Base-by-base conservation (phyloP, 2,797 vertebrate genomes). In the Crocodylus rhombifer region DNA sequence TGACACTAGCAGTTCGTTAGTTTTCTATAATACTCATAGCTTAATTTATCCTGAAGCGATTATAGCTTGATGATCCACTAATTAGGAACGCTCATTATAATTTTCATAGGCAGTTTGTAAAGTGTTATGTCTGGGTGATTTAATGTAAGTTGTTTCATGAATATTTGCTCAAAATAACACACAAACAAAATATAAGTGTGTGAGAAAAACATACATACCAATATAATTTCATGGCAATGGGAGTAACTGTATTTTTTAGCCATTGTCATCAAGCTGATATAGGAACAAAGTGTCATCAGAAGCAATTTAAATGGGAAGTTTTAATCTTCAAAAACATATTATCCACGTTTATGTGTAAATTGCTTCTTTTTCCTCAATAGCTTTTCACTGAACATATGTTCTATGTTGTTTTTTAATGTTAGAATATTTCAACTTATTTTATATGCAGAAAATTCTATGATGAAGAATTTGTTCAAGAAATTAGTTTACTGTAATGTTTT, bases 31-130 rank as follows among this genome's bases (percentile, higher is more conserved):
- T 97, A 98, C 95, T 97, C 94, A 84, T 91, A 96, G 91, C 96
- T 97, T 98, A 97, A 98, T 98, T 98, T 98, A 98, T 98, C 97
- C 97, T 96, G 92, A 97, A 98, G 97, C 97, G 96, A 98, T 98
- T 98, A 98, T 97, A 97, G 97, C 95, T 97, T 96, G 94, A 94
- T 94, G 97, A 98, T 97, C 96, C 97, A 97, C 97, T 98, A 98
- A 98, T 98, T 98, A 98, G 98, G 84, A 97, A 86, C 91, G 97
- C 96, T 97, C 96, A 96, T 98, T 97, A 98, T 98, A 96, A 98
- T 98, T 98, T 97, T 97, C 89, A 84, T 89, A 98, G 97, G 96
- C 95, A 98, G 97, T 98, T 98, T 98, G 97, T 97, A 97, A 98
- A 98, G 97, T 97, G 97, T 98, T 98, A 97, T 96, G 91, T 97